Percentiles rank a stretch among this genome's conserved stretches.
phyloP scores from a whole-genome alignment of 30 jellyfish, hydroid and myxozoan genomes.

The Hydractinia echinata region DNA sequence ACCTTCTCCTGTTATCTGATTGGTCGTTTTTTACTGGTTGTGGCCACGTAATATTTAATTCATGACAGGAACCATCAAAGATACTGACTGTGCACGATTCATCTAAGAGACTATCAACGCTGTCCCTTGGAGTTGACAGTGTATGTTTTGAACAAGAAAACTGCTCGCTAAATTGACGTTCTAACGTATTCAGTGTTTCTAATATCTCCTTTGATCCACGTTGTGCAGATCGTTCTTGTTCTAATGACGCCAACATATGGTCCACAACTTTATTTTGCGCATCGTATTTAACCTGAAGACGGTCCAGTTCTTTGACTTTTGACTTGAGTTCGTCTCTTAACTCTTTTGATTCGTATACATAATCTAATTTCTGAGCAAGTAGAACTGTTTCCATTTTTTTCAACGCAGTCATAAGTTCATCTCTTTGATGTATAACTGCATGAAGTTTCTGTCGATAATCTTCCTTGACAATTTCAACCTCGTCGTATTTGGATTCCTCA shows the following conservation, averaged over 20 bases:
- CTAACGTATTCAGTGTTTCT: neutral
- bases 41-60: conserved; percentile 3
- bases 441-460: neutral
- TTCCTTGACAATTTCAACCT: neutral
- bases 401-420: neutral
- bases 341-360: neutral
- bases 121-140: neutral
- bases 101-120: neutral
- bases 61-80: neutral
- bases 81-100: neutral
- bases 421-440: neutral
- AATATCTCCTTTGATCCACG: neutral
- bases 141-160: neutral
- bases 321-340: neutral
- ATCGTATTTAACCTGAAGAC: neutral
- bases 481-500: neutral
- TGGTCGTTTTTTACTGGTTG: neutral
- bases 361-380: neutral
- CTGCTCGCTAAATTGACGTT: neutral
- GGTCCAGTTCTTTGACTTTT: neutral
- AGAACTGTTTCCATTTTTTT: neutral
- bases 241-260: neutral
- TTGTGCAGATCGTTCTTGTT: neutral
- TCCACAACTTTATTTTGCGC: neutral
- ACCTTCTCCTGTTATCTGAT: neutral